These are phyloP conservation scores for Hymenopus coronatus DNA, from an alignment of 2,888 invertebrate genomes.

Conservation along the genomic window DNA sequence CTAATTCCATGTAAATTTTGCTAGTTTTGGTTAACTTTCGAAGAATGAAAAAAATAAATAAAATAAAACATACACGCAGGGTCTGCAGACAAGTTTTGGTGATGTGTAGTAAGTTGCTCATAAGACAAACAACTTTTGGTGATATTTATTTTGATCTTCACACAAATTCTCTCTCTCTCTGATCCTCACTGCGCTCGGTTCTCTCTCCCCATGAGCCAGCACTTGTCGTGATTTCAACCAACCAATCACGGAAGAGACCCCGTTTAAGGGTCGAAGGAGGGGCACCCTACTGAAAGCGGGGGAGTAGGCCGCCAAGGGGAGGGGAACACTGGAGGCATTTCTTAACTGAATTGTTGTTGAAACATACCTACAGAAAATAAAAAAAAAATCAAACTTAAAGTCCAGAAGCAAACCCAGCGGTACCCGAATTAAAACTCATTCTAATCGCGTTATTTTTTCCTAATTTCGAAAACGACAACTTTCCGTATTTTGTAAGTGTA, in stretches of 20 bases:
- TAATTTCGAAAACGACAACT: not conserved
- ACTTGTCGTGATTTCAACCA: not conserved
- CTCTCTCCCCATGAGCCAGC: not conserved
- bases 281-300: not conserved
- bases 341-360: not conserved
- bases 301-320: not conserved
- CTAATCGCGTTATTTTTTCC: not conserved
- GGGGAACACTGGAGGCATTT: not conserved
- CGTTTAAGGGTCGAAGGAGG: not conserved
- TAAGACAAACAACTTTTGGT: no score
- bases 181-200: not conserved
- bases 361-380: not conserved
- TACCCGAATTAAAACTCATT: not conserved
- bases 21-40: no score
- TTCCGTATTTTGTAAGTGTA: not conserved
- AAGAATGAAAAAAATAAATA: no score
- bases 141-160: not conserved
- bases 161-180: not conserved
- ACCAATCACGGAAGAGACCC: not conserved
- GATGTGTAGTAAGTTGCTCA: no score
- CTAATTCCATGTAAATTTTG: no score
- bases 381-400: not conserved
- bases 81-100: no score
- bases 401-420: not conserved
- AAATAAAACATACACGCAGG: no score